Percentiles rank a stretch among this genome's conserved stretches.
phyloP scores from a whole-genome alignment of 1,140 invertebrate genomes.

The Mamestra configurata region DNA sequence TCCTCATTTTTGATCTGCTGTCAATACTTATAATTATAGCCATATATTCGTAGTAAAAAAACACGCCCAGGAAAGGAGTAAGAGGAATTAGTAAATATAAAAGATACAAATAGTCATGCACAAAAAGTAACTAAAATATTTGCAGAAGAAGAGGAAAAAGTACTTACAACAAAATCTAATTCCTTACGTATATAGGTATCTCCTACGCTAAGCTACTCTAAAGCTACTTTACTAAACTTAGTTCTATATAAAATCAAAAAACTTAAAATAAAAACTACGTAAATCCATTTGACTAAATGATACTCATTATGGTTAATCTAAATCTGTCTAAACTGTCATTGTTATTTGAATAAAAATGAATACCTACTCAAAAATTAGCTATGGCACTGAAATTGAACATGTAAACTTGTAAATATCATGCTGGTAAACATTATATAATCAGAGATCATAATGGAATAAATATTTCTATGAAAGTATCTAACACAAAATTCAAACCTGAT shows the following conservation, averaged over 20 bases:
- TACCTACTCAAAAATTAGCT: not conserved
- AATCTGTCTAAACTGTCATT: too few relatives aligned
- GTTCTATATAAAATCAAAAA: conserved; percentile 13
- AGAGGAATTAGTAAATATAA: not conserved
- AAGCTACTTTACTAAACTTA: conserved; percentile 26
- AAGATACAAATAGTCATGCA: not conserved
- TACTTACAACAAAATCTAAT: conserved; percentile 20
- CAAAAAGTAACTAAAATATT: not conserved
- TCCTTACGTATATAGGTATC: conserved; percentile 35
- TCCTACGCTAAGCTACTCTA: conserved; percentile 16
- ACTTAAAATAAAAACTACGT: conserved; percentile 6
- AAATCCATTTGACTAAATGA: conserved; percentile 67
- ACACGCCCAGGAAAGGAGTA: too few relatives aligned
- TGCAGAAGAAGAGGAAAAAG: not conserved
- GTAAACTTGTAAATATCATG: too few relatives aligned
- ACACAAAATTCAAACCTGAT: not conserved
- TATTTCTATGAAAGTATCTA: not conserved
- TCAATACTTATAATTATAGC: too few relatives aligned
- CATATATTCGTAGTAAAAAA: too few relatives aligned
- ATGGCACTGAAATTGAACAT: too few relatives aligned
- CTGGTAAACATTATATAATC: too few relatives aligned
- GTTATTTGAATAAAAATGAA: too few relatives aligned
- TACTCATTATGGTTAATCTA: not conserved
- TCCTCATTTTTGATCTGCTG: too few relatives aligned
- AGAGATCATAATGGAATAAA: too few relatives aligned